Conservation (phyloP, 2,797 vertebrate species). For the Glyptemys insculpta region DNA sequence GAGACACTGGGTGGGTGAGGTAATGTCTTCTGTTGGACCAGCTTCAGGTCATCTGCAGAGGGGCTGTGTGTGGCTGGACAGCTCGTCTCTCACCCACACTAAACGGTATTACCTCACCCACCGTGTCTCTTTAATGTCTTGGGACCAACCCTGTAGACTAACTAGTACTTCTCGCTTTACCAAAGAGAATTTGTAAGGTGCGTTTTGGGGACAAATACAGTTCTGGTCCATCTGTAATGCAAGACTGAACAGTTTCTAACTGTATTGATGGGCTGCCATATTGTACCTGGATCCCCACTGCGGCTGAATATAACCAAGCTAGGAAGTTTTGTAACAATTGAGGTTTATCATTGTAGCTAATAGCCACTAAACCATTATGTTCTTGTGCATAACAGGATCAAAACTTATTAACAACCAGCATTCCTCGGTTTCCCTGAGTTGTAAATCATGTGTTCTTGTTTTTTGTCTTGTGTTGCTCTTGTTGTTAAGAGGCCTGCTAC, state of each 20-base stretch:
- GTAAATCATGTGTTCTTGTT: accelerated
- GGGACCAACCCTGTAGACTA: not conserved
- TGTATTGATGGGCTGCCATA: not conserved
- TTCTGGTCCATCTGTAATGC: not conserved
- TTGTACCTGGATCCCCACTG: not conserved
- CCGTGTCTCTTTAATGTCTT: not conserved
- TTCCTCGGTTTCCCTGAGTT: not conserved
- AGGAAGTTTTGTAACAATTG: not conserved
- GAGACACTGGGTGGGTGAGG: not conserved
- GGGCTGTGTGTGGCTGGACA: not conserved
- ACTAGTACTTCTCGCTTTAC: not conserved
- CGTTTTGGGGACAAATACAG: not conserved
- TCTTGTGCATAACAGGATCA: not conserved
- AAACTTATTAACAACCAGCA: not conserved
- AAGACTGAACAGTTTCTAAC: not conserved
- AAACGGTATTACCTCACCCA: not conserved
- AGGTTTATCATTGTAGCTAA: accelerated
- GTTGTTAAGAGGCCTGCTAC: not conserved
- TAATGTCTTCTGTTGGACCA: not conserved
- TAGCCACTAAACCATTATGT: accelerated
- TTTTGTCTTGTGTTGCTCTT: accelerated
- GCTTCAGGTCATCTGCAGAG: not conserved
- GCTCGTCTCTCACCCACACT: not conserved
- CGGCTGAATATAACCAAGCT: not conserved
- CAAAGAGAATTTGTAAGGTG: not conserved